Evolutionary conservation across 2,113 vertebrate species (phyloP).

Genomic region (Chaenocephalus aceratus): DNA sequence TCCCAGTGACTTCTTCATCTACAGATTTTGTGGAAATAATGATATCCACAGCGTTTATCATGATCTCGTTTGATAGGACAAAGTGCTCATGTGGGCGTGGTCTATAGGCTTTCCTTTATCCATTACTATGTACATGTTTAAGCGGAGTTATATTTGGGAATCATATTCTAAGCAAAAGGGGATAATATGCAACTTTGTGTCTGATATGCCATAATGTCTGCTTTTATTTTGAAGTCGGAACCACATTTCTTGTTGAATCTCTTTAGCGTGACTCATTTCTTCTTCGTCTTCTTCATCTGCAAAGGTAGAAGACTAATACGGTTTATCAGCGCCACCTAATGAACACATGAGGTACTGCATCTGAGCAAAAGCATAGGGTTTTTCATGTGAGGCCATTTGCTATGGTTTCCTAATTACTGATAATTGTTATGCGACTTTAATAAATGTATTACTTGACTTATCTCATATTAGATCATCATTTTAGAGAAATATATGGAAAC

Average conservation of each 20-base stretch:
- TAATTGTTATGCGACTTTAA: background rate
- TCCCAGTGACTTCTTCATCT: background rate
- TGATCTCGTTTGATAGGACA: background rate
- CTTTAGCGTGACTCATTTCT: too few relatives aligned
- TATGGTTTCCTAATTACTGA: background rate
- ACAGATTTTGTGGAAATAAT: background rate
- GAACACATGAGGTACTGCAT: conserved; percentile 12
- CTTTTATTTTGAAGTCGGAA: conserved; percentile 14
- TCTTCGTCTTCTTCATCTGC: background rate
- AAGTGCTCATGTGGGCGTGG: background rate
- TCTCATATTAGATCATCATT: too few relatives aligned
- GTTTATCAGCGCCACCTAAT: background rate
- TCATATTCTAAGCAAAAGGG: background rate
- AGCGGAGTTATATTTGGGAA: background rate
- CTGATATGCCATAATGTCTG: background rate
- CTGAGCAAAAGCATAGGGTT: background rate
- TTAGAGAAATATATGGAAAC: too few relatives aligned
- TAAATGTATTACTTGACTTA: background rate
- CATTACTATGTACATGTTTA: background rate
- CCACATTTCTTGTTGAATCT: background rate
- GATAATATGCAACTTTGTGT: background rate
- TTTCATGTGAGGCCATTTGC: background rate
- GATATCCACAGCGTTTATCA: background rate
- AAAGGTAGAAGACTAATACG: background rate
- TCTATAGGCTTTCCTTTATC: background rate